A percentile compares a stretch with the other conserved stretches of the same genome.
Evolutionary conservation across 2,113 vertebrate genomes (phyloP).

Genomic region (Dasypus novemcinctus): DNA sequence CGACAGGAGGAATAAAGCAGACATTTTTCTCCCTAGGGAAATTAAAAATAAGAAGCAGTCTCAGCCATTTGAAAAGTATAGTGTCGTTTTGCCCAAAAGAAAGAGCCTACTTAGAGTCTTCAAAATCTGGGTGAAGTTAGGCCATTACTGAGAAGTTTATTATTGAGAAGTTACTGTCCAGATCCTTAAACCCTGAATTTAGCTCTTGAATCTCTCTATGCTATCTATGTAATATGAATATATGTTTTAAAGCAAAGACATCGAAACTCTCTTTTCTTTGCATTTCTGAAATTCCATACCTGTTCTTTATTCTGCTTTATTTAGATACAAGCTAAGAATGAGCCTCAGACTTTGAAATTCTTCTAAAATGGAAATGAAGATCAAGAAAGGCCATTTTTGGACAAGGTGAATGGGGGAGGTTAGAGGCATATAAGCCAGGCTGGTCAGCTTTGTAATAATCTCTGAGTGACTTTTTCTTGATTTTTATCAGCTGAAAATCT

Average conservation of each 20-base stretch:
- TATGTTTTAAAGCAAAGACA: background rate
- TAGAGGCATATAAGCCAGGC: background rate
- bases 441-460: background rate
- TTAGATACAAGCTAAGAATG: background rate
- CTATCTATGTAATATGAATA: background rate
- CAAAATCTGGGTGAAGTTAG: background rate
- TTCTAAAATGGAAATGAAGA: slow-evolving; percentile 4
- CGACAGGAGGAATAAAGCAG: background rate
- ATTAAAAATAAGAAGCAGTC: background rate
- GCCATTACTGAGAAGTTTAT: background rate
- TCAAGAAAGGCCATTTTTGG: background rate
- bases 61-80: background rate
- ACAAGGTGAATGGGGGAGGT: background rate
- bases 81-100: background rate
- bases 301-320: background rate
- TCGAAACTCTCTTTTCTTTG: background rate
- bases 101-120: background rate
- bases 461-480: background rate
- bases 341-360: background rate
- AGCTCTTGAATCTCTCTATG: background rate
- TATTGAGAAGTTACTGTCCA: background rate
- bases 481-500: background rate
- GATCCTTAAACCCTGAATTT: background rate
- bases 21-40: slow-evolving; percentile 12
- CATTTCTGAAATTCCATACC: background rate